phyloP scores from a whole-genome alignment of 2,888 invertebrate genomes.

The Scaptomyza flava region DNA sequence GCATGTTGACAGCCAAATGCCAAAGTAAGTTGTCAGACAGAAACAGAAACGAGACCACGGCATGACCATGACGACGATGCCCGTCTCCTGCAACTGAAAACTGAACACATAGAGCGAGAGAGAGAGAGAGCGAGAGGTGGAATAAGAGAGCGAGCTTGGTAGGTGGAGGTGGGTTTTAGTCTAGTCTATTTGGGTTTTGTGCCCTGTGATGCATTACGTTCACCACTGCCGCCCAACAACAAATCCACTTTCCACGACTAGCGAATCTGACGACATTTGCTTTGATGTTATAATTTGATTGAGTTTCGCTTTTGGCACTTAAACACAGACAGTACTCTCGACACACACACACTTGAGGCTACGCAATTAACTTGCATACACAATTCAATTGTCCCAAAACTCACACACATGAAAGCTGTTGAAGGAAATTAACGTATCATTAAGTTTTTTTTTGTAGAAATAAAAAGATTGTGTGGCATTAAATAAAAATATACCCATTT shows the following conservation, averaged over 20 bases:
- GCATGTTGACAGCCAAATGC: constrained; percentile 80
- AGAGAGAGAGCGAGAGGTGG: background rate
- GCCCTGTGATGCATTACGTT: constrained; percentile 5
- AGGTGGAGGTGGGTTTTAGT: background rate
- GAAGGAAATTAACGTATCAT: too few relatives aligned
- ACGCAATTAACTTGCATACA: constrained; percentile 27
- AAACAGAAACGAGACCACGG: constrained; percentile 54
- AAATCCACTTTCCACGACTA: background rate
- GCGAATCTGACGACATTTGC: constrained; percentile 60
- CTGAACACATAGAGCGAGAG: background rate
- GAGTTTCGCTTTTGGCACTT: constrained; percentile 42
- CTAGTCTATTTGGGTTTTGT: background rate
- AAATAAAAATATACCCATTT: constrained; percentile 1
- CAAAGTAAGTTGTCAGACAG: constrained; percentile 77
- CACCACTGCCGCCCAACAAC: constrained; percentile 16
- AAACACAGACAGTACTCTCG: constrained; percentile 7
- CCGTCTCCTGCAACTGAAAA: constrained; percentile 45
- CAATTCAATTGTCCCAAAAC: background rate
- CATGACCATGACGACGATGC: constrained; percentile 53
- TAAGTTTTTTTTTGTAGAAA: too few relatives aligned
- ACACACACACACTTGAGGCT: background rate
- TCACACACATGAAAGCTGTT: background rate
- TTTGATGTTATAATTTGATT: constrained; percentile 75
- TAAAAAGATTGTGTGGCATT: background rate
- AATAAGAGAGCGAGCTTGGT: constrained; percentile 2